These are phyloP conservation scores for Meles meles DNA, from an alignment of 2,113 vertebrate genomes.

Conservation along the genomic window DNA sequence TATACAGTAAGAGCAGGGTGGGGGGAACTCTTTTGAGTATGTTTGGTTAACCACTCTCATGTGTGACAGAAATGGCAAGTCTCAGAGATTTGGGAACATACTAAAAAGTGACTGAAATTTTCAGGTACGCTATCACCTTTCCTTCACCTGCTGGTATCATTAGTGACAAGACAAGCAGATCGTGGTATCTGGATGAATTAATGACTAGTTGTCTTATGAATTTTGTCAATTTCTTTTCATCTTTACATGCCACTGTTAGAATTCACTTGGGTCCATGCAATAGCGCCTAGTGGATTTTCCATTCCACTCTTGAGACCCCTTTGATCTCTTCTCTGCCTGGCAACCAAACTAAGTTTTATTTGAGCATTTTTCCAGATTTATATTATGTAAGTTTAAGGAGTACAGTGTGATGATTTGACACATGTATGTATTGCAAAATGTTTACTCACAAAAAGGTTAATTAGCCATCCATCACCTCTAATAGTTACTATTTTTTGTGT, in stretches of 20 bases:
- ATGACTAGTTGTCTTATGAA: not conserved
- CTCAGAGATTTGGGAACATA: not conserved
- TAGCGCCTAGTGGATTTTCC: not conserved
- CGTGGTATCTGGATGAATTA: not conserved
- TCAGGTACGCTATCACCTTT: not conserved
- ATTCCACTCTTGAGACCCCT: fast-evolving
- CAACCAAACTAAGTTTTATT: not conserved
- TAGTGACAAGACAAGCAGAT: not conserved
- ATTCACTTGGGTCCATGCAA: not conserved
- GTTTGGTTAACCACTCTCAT: not conserved
- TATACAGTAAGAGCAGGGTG: not conserved
- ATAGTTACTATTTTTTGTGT: not conserved
- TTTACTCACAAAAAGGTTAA: too few species aligned
- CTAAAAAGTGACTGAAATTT: not conserved
- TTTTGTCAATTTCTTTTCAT: not conserved
- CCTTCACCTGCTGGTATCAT: not conserved
- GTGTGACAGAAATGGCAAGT: not conserved
- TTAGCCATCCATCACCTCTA: not conserved
- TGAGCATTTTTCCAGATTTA: not conserved
- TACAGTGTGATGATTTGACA: not conserved
- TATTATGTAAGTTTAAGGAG: not conserved
- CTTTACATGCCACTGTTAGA: not conserved
- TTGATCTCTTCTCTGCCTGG: not conserved
- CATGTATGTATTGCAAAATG: not conserved
- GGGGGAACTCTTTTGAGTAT: not conserved